Conservation (phyloP, 2,113 vertebrate genomes). For the Mesitornis unicolor region DNA sequence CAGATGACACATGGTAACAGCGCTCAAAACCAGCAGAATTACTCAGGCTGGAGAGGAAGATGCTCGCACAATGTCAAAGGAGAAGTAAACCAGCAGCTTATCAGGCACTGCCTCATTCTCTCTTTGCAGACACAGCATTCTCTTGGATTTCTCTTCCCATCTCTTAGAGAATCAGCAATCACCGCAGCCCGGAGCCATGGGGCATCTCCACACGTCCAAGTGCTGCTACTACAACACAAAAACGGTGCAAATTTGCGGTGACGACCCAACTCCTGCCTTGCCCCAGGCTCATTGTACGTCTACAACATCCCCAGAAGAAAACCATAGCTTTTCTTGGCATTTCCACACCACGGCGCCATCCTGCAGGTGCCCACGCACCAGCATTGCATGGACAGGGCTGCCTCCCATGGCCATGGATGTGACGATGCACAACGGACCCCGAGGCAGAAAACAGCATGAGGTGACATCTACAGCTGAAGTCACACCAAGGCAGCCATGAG, state of each 20-base stretch:
- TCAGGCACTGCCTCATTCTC: neutral
- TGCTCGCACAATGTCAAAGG: neutral
- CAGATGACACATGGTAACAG: neutral
- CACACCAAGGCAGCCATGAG: fast-evolving
- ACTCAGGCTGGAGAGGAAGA: neutral
- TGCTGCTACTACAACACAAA: neutral
- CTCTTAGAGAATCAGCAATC: neutral
- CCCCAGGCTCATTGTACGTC: too few species aligned
- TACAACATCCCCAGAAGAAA: neutral
- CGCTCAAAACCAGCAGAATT: neutral
- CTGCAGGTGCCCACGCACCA: neutral
- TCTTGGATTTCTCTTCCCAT: too few species aligned
- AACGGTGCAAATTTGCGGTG: fast-evolving
- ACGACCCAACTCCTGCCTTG: neutral
- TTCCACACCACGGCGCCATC: fast-evolving
- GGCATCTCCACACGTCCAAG: neutral
- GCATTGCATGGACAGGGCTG: too few species aligned
- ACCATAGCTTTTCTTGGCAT: neutral
- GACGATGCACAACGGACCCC: fast-evolving
- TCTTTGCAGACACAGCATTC: neutral
- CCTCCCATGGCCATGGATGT: fast-evolving
- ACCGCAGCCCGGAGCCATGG: too few species aligned
- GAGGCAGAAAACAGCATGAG: neutral
- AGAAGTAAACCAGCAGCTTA: neutral
- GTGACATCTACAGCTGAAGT: fast-evolving